phyloP scores from a whole-genome alignment of 1,140 invertebrate species.

The Eriosoma lanigerum region DNA sequence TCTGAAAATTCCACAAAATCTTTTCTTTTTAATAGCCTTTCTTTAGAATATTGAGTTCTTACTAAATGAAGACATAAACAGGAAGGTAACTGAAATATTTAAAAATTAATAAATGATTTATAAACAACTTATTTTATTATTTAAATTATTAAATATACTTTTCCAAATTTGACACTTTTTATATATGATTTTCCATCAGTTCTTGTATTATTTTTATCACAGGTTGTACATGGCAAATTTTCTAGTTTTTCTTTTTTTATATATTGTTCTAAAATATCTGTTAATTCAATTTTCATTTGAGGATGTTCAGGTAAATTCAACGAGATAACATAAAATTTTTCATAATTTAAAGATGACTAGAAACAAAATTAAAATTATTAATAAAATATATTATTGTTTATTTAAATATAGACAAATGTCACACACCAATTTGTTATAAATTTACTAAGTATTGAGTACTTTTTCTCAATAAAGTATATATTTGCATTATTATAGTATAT shows the following conservation, averaged over 20 bases:
- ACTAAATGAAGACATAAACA: constrained; percentile 86
- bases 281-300: constrained; percentile 16
- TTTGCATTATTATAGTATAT: too few relatives aligned
- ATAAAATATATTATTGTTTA: not conserved
- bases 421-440: too few relatives aligned
- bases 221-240: constrained; percentile 39
- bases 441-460: too few relatives aligned
- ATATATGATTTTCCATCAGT: constrained; percentile 33
- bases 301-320: constrained; percentile 67
- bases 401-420: not conserved
- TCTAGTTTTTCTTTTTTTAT: constrained; percentile 34
- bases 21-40: constrained; percentile 76
- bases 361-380: constrained; percentile 41
- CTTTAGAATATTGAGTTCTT: constrained; percentile 77
- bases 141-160: constrained; percentile 41
- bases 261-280: constrained; percentile 37
- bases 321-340: constrained; percentile 86
- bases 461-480: too few relatives aligned
- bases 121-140: not conserved
- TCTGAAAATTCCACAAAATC: constrained; percentile 87
- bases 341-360: constrained; percentile 80
- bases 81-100: constrained; percentile 67
- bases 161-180: constrained; percentile 47
- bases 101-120: constrained; percentile 39
- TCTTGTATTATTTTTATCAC: constrained; percentile 38